Conservation (phyloP, 2,888 invertebrate genomes). For the Agrotis puta region DNA sequence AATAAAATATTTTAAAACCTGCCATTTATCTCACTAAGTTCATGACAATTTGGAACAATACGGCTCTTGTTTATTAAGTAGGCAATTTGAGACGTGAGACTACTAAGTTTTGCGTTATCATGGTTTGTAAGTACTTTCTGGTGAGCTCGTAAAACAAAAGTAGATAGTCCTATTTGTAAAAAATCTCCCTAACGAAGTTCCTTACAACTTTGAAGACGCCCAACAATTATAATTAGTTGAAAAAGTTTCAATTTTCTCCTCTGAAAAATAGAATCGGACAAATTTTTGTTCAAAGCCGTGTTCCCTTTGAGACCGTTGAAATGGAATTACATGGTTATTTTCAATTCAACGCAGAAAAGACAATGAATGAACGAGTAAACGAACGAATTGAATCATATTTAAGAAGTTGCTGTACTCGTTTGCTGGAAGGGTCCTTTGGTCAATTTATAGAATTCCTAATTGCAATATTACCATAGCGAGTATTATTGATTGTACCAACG, state of each 20-base stretch:
- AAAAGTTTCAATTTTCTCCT: slow-evolving; percentile 57
- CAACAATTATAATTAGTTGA: slow-evolving; percentile 54
- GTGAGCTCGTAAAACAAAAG: slow-evolving; percentile 25
- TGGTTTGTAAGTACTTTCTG: slow-evolving; percentile 30
- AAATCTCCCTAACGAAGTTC: slow-evolving; percentile 27
- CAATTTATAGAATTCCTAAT: slow-evolving; percentile 48
- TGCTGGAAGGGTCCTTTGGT: slow-evolving; percentile 36
- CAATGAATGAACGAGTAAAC: slow-evolving; percentile 66
- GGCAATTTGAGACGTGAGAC: slow-evolving; percentile 10
- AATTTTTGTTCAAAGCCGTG: slow-evolving; percentile 56
- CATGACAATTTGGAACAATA: slow-evolving; percentile 35
- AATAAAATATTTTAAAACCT: slow-evolving; percentile 46
- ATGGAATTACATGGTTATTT: slow-evolving; percentile 71
- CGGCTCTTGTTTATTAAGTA: slow-evolving; percentile 31
- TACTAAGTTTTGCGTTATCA: slow-evolving; percentile 21
- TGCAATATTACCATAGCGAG: slow-evolving; percentile 9
- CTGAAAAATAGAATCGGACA: slow-evolving; percentile 54
- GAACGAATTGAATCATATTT: slow-evolving; percentile 68
- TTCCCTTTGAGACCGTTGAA: slow-evolving; percentile 67
- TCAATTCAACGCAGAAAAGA: slow-evolving; percentile 61
- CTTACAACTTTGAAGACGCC: slow-evolving; percentile 31
- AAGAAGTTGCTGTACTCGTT: slow-evolving; percentile 55
- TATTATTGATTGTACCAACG: background rate
- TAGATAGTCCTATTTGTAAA: slow-evolving; percentile 25
- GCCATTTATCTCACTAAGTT: slow-evolving; percentile 30